phyloP scores from a whole-genome alignment of 2,797 vertebrate genomes.

The Crenuchus spilurus region DNA sequence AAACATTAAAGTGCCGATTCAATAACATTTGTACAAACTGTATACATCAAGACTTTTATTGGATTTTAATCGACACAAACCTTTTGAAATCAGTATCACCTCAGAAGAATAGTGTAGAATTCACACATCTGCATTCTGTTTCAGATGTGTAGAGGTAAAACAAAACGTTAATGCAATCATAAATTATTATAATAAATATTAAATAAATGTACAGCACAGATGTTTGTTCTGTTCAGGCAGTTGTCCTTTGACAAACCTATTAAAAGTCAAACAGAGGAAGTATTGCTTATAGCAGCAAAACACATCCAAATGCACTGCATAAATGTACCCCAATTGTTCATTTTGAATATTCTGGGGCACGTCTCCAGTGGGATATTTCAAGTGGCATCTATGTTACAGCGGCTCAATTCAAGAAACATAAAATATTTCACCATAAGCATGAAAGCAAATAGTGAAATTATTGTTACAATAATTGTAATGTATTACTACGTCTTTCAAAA shows the following conservation, averaged over 20 bases:
- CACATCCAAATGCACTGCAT: constrained; percentile 59
- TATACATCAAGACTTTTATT: constrained; percentile 82
- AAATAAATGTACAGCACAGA: constrained; percentile 91
- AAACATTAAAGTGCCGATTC: not conserved
- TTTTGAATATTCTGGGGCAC: constrained; percentile 21
- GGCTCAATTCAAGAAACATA: constrained; percentile 70
- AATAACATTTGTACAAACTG: not conserved
- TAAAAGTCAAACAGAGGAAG: constrained; percentile 54
- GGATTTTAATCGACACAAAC: constrained; percentile 73
- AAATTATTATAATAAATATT: constrained; percentile 99
- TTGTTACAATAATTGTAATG: constrained; percentile 69
- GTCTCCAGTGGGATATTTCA: constrained; percentile 55
- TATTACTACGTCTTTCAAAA: constrained; percentile 63
- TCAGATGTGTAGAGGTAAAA: constrained; percentile 86
- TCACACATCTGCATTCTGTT: constrained; percentile 85
- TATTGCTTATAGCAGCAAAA: constrained; percentile 79
- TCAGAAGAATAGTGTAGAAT: constrained; percentile 83
- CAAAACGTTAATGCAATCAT: constrained; percentile 94
- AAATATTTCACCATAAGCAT: constrained; percentile 74
- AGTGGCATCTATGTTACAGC: constrained; percentile 66
- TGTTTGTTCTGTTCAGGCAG: constrained; percentile 78
- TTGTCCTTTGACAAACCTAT: constrained; percentile 69
- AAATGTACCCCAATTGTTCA: not conserved
- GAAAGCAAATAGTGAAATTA: constrained; percentile 64
- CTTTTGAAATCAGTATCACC: constrained; percentile 78